Conservation (phyloP, 2,797 vertebrate genomes). For the Pantherophis vulpinus region DNA sequence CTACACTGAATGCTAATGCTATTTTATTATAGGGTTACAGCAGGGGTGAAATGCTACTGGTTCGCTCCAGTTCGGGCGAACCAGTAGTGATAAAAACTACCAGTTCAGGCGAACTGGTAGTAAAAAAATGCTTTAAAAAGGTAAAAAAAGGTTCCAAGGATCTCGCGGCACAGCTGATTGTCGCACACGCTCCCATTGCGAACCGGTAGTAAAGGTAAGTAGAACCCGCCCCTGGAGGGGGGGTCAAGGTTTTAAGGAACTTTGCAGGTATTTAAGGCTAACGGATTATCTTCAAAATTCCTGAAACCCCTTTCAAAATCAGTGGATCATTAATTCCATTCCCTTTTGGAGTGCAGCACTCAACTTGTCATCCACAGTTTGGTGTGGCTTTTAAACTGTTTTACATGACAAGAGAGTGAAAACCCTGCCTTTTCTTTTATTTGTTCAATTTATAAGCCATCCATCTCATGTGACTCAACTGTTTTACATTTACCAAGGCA, state of each 20-base stretch:
- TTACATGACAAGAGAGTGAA: neutral
- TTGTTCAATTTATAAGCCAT: neutral
- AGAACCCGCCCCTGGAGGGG: neutral
- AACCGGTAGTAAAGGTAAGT: too few species aligned
- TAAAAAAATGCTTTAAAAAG: too few species aligned
- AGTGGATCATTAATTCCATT: neutral
- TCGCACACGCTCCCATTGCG: too few species aligned
- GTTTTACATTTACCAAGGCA: neutral
- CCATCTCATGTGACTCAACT: neutral
- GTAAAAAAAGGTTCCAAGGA: too few species aligned
- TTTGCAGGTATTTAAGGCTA: neutral
- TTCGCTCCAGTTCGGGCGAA: too few species aligned
- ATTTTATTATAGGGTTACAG: neutral
- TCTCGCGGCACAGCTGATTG: too few species aligned
- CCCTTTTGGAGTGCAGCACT: neutral
- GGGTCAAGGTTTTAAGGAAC: neutral
- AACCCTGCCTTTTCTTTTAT: neutral
- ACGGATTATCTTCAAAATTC: neutral
- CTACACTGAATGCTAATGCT: neutral
- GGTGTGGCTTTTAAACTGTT: neutral
- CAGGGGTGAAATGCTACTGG: too few species aligned
- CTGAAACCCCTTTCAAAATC: neutral
- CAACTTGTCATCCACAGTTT: neutral
- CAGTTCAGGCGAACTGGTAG: too few species aligned
- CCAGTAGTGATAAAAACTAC: too few species aligned